Conservation (phyloP, 2,797 vertebrate species). For the Nannoperca australis region DNA sequence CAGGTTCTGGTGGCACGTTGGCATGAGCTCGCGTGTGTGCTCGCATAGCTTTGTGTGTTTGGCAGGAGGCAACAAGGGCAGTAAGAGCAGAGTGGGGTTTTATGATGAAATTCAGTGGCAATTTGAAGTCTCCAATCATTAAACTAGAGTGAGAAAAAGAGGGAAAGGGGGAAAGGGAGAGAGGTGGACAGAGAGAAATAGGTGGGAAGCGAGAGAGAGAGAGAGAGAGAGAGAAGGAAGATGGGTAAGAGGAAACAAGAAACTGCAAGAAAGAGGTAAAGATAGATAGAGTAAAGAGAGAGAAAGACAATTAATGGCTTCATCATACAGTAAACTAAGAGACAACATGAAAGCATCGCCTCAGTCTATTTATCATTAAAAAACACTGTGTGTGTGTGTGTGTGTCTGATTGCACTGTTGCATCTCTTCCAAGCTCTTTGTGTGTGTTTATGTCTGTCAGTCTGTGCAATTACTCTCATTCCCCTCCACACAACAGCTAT, state of each 20-base stretch:
- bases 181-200: slow-evolving; percentile 20
- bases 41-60: slow-evolving; percentile 58
- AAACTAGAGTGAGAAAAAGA: slow-evolving; percentile 57
- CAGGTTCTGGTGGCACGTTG: slow-evolving; percentile 48
- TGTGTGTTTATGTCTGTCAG: slow-evolving; percentile 68
- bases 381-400: slow-evolving; percentile 43
- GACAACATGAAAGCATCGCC: slow-evolving; percentile 84
- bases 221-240: slow-evolving; percentile 32
- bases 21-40: slow-evolving; percentile 44
- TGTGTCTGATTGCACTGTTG: slow-evolving; percentile 65
- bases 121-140: slow-evolving; percentile 75
- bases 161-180: slow-evolving; percentile 17
- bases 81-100: slow-evolving; percentile 61
- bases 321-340: slow-evolving; percentile 72
- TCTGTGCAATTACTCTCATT: slow-evolving; percentile 75
- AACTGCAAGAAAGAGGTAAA: slow-evolving; percentile 39
- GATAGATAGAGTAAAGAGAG: slow-evolving; percentile 52
- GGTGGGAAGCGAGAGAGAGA: slow-evolving; percentile 30
- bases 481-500: slow-evolving; percentile 60
- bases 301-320: slow-evolving; percentile 77
- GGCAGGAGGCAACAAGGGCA: slow-evolving; percentile 72
- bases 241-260: slow-evolving; percentile 15
- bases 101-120: slow-evolving; percentile 81
- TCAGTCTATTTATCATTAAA: slow-evolving; percentile 76
- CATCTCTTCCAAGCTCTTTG: slow-evolving; percentile 57